These are phyloP conservation scores for Atethmia centrago DNA, from an alignment of 2,888 invertebrate species.

Conservation along the genomic window DNA sequence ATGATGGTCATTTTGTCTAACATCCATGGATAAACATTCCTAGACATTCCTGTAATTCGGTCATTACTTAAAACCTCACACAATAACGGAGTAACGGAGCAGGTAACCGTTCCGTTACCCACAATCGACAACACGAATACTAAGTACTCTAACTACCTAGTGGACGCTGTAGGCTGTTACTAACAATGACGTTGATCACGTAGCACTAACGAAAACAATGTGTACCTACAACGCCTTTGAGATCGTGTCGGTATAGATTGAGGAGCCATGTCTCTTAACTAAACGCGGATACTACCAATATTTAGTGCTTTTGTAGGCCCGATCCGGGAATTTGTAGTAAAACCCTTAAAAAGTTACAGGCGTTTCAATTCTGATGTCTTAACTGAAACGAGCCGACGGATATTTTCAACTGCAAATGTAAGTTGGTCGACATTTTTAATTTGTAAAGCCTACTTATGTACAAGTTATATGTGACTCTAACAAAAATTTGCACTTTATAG, in stretches of 20 bases:
- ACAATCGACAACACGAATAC: slow-evolving; percentile 35
- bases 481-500: too few species aligned
- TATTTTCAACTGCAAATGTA: too few species aligned
- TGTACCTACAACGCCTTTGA: slow-evolving; percentile 16
- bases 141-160: slow-evolving; percentile 21
- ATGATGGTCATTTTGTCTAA: background rate
- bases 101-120: slow-evolving; percentile 34
- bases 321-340: too few species aligned
- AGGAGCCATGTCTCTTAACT: too few species aligned
- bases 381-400: too few species aligned
- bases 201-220: slow-evolving; percentile 17
- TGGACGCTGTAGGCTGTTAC: slow-evolving; percentile 1
- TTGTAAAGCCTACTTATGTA: too few species aligned
- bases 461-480: too few species aligned
- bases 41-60: slow-evolving; percentile 10
- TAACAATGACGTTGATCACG: slow-evolving; percentile 32
- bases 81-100: slow-evolving; percentile 47
- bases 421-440: too few species aligned
- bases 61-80: slow-evolving; percentile 18
- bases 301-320: too few species aligned
- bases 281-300: too few species aligned
- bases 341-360: too few species aligned
- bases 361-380: too few species aligned
- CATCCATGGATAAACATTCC: background rate
- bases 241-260: background rate